Base-by-base conservation (phyloP, 2,797 vertebrate species). In the Amphiprion clarkii region DNA sequence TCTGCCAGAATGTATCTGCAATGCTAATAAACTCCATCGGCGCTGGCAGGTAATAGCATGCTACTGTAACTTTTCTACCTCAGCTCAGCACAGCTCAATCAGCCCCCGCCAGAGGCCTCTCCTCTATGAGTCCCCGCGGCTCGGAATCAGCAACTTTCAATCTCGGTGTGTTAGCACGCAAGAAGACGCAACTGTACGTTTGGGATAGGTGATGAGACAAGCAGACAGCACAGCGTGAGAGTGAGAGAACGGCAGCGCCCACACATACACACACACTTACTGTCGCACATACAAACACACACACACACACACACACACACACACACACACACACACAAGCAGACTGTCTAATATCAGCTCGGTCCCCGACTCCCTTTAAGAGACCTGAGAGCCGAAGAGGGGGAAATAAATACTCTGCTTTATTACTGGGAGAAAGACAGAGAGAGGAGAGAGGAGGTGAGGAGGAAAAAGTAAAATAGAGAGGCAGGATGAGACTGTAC, bases 401-500 rank as follows among this genome's bases (percentile, higher is more conserved):
- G 82, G 78, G 89, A 91, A 93, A 94, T 94, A 95, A 95, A 95
- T 95, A 94, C 91, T 86, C 82, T 80, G 83, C 92, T 94, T 95
- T 95, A 95, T 93, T 94, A 93, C 90, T 87, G 74, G 59, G 86
- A 92, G 91, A 93, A 78, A 88, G 87, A 89, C 86, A 83, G 87
- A 84, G 81, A 71, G 81, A 71, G 65, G 75, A 69, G 74, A 72
- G 76, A 60, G 16, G 60, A 74, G 53, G 23, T 82, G 71, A 67
- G 68, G 74, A 64, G 65, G 78, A 63, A 68, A 70, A 78, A 79
- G 85, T 85, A 81, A 92, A 90, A 87, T 56, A 82, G 48, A 84
- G 74, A 89, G 77, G 67, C 73, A 79, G 67, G 77, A 84, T 79
- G 70, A 90, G 83, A 76, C 83, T 63, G 67, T 49, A 54, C 27